These are phyloP conservation scores for Tyria jacobaeae DNA, from an alignment of 2,888 invertebrate species.

Conservation along the genomic window DNA sequence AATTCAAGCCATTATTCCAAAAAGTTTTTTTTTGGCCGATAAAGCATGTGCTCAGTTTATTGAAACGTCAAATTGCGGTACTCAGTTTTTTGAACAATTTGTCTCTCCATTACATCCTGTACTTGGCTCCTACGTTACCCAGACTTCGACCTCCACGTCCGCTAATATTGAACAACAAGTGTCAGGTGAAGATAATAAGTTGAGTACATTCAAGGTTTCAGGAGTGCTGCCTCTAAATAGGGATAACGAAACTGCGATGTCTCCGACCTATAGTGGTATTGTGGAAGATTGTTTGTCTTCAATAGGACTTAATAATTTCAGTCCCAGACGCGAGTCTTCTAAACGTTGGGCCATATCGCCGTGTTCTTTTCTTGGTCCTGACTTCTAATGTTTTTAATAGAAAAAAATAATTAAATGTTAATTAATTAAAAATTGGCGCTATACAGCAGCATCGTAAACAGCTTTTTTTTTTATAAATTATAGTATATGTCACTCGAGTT, in stretches of 20 bases:
- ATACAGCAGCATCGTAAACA: not conserved
- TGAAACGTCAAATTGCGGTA: conserved; percentile 54
- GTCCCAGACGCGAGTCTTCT: conserved; percentile 65
- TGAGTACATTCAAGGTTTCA: not conserved
- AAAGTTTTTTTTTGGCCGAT: conserved; percentile 46
- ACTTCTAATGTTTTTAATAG: conserved; percentile 59
- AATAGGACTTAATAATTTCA: conserved; percentile 2
- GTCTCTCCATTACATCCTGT: not conserved
- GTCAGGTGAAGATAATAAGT: not conserved
- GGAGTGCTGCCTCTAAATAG: not conserved
- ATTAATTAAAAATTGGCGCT: not conserved
- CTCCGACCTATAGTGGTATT: not conserved
- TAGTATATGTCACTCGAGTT: no score
- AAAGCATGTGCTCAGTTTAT: conserved; percentile 62
- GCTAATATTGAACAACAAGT: not conserved
- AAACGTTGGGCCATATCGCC: conserved; percentile 71
- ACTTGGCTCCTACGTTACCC: not conserved
- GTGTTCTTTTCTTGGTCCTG: conserved; percentile 67
- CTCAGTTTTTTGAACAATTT: conserved; percentile 43
- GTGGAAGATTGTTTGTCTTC: not conserved
- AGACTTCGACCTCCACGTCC: not conserved
- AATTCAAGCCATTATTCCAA: conserved; percentile 55
- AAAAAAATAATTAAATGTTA: not conserved
- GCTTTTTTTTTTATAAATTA: no score
- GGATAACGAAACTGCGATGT: conserved; percentile 8